Base-by-base conservation (phyloP, 2,797 vertebrate species). In the Anguilla marmorata region DNA sequence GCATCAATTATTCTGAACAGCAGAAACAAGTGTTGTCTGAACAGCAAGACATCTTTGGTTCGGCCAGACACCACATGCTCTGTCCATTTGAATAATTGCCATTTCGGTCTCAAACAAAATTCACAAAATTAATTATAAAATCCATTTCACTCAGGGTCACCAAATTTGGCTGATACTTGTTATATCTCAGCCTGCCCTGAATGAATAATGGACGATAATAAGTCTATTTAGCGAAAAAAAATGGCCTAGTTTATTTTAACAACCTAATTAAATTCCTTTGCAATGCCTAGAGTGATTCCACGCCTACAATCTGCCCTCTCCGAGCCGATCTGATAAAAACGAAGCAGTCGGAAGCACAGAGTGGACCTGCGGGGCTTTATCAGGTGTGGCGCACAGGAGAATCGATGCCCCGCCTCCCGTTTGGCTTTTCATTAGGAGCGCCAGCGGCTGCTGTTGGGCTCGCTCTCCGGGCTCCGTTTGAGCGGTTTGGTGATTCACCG, bases 31-130 rank as follows among this genome's bases (percentile, higher is more conserved):
- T 79, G 19, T 41, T 79, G 12, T 21, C 37, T 14, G 14, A 79
- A 41, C 41, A 21, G 3, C 16, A 41, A 41, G 74, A 0, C 4
- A 79, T 79, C 37, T 79, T 72, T 72, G 66, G 27, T 24, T 63
- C 24, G n/a, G 63, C 63, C 69, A 72, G 69, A 33, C 69, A 72
- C 12, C 74, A 21, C 2, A 33, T 69, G 69, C 33, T 30, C 69
- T 72, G 69, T 79, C 74, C 74, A 79, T 79, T 79, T 79, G 74
- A 79, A 41, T 79, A 79, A 79, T 79, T 79, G 74, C 37, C 37
- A 79, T 21, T 79, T 79, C 33, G 21, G 74, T 79, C 16, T 79
- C 33, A 79, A 63, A 27, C n/a, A 30, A 69, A 72, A 79, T 37
- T 37, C 33, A 79, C 74, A 14, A 37, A 79, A 79, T 79, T 79